These are phyloP conservation scores for Mellilla xanthometata DNA, from an alignment of 2,888 invertebrate species.

Conservation along the genomic window DNA sequence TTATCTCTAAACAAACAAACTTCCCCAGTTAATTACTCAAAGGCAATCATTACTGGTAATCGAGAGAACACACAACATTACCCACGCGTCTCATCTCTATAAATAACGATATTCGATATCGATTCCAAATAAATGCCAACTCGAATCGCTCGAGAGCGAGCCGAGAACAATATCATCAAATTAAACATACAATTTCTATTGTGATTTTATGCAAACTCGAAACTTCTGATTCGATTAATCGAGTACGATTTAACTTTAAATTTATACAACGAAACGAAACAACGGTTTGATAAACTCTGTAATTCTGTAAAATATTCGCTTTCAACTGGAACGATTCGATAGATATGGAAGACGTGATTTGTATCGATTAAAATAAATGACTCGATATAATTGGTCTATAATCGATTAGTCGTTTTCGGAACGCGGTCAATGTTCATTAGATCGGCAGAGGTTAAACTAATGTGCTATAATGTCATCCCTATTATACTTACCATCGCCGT, in stretches of 20 bases:
- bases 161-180: constrained; percentile 14
- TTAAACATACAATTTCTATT: constrained; percentile 22
- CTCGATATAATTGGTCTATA: too few species aligned
- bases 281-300: constrained; percentile 18
- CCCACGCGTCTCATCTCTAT: constrained; percentile 4
- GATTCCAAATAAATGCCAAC: constrained; percentile 9
- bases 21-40: constrained; percentile 10
- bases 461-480: background rate
- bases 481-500: constrained; percentile 8
- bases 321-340: background rate
- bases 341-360: too few species aligned
- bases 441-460: constrained; percentile 3
- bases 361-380: too few species aligned
- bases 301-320: constrained; percentile 30
- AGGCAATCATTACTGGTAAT: constrained; percentile 5
- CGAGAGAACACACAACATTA: constrained; percentile 9
- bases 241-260: constrained; percentile 20
- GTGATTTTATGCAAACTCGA: constrained; percentile 24
- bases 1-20: constrained; percentile 13
- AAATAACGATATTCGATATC: constrained; percentile 10
- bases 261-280: constrained; percentile 23
- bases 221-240: constrained; percentile 23
- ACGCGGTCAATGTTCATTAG: constrained; percentile 1
- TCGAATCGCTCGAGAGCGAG: constrained; percentile 16
- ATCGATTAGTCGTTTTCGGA: too few species aligned